A percentile compares a stretch with the other conserved stretches of the same genome.
phyloP scores from a whole-genome alignment of 2,797 vertebrate genomes.

The Dermochelys coriacea region DNA sequence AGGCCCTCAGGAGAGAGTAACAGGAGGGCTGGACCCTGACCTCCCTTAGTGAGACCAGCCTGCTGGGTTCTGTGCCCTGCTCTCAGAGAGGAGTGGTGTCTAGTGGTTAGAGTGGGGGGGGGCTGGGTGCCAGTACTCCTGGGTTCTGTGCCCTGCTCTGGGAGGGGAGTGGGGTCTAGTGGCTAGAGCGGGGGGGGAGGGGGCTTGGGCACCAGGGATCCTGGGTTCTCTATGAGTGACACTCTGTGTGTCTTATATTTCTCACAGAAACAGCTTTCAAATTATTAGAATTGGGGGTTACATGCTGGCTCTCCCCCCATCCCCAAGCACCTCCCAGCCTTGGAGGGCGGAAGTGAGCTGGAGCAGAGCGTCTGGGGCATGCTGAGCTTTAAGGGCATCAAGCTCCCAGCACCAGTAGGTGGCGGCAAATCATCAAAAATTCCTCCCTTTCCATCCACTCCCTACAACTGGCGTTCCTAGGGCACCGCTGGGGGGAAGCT shows the following conservation, averaged over 20 bases:
- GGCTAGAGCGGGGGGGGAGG: too few species aligned
- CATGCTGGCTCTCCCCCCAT: too few species aligned
- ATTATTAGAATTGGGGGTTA: too few species aligned
- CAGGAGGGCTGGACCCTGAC: too few species aligned
- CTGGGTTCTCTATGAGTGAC: neutral
- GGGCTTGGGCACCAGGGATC: neutral
- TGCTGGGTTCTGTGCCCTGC: too few species aligned
- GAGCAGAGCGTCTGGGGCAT: neutral
- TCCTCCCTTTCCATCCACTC: neutral
- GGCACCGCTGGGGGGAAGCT: neutral
- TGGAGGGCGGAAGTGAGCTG: too few species aligned
- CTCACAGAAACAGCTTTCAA: neutral
- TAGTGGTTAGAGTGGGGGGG: too few species aligned
- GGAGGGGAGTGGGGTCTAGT: too few species aligned
- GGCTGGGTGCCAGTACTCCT: too few species aligned
- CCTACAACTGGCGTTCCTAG: neutral
- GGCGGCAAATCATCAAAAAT: neutral
- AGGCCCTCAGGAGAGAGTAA: neutral
- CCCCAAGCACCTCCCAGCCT: too few species aligned
- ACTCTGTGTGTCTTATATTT: neutral
- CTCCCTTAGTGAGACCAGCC: neutral
- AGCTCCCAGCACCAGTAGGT: neutral
- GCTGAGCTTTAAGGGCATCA: neutral
- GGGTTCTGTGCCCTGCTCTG: too few species aligned
- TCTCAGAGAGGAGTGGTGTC: too few species aligned